phyloP scores from a whole-genome alignment of 2,797 vertebrate genomes.

The Melanotaenia trifasciata region DNA sequence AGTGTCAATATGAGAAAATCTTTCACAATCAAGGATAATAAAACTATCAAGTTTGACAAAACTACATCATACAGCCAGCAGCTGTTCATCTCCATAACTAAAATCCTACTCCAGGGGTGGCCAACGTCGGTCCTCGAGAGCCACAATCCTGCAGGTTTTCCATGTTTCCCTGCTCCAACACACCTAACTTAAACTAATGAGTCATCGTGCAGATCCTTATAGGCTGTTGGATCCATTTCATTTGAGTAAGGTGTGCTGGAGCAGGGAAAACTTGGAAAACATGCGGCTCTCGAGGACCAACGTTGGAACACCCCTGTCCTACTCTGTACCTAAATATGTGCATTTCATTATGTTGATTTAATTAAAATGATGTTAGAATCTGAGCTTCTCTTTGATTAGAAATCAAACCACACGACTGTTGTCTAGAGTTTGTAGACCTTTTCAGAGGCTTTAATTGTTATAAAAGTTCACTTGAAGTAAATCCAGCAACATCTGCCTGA shows the following conservation, averaged over 20 bases:
- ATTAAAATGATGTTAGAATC: not conserved
- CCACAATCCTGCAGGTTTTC: too few species aligned
- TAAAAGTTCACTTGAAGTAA: not conserved
- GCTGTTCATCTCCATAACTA: not conserved
- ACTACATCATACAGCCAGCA: not conserved
- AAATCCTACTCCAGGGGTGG: not conserved
- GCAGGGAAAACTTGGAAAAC: too few species aligned
- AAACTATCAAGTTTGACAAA: not conserved
- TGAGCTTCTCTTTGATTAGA: not conserved
- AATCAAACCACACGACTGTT: not conserved
- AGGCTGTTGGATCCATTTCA: too few species aligned
- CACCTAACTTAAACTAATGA: too few species aligned
- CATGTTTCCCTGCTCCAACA: too few species aligned
- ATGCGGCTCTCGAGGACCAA: too few species aligned
- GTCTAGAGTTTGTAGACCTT: not conserved
- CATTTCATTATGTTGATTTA: not conserved
- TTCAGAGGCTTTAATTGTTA: not conserved
- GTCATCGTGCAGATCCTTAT: too few species aligned
- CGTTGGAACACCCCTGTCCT: too few species aligned
- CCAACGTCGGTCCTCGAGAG: too few species aligned
- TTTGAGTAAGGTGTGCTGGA: too few species aligned
- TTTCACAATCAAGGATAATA: not conserved
- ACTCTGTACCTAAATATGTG: not conserved
- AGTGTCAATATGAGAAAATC: not conserved
- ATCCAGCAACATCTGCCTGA: not conserved